Evolutionary conservation across 2,888 invertebrate genomes (phyloP), one percentile per base, ranked within the genome.

Genomic region (Phytoseiulus persimilis): DNA sequence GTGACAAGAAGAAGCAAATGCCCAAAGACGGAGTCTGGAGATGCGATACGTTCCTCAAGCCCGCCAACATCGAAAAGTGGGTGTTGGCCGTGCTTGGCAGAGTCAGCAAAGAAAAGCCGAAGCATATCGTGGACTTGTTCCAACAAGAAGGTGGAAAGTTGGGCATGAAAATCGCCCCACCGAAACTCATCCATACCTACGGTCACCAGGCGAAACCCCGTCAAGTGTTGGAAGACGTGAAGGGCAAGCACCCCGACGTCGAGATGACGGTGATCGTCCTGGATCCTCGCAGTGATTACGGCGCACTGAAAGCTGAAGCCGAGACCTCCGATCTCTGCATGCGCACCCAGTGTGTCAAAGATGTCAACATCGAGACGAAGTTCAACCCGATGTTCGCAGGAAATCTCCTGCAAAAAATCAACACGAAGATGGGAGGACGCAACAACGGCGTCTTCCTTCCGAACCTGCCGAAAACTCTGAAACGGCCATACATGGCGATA

Each of bases 401-500:
- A 90, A 92, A 92, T 90, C 91, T 93, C 89, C 91, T 92, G n/a
- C 92, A 92, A 83, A 93, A 93, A 91, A 90, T 92, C 46, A 92
- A 92, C 90, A 91, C 91, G 46, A 93, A 93, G 91, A 91, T 92
- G 90, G 93, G 92, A 23, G 93, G 93, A 28, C 91, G 92, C 89
- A 93, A 93, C 91, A 91, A 87, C 87, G 32, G 87, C 11, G 45
- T 91, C 89, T 90, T 91, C 31, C 46, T 91, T 32, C 32, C 31
- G 83, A 90, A 31, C 33, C 18, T 28, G 28, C 87, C 87, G n/a
- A 11, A 33, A n/a, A 33, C 45, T 31, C 92, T 95, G 83, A 91
- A 89, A 0, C 92, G 91, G 0, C 95, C 95, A 0, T 94, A 94
- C 32, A 95, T 95, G 94, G 94, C 95, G n/a, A 94, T 96, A 83